These are phyloP conservation scores for Cervus canadensis DNA, from an alignment of 2,113 vertebrate genomes.

Conservation along the genomic window DNA sequence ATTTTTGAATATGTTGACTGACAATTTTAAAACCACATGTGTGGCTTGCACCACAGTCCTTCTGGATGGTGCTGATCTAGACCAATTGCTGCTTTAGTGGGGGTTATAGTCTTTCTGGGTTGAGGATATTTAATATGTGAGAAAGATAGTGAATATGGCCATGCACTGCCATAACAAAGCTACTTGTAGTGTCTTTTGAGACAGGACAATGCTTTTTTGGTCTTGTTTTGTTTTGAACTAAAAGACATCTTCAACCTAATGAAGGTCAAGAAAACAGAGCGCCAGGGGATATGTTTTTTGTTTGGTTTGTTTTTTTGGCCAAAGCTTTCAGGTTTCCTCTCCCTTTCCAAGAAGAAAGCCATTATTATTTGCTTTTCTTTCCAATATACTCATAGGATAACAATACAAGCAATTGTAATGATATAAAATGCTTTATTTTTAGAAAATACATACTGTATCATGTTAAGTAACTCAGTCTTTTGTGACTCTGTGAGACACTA, in stretches of 20 bases:
- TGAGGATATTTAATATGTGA: background rate
- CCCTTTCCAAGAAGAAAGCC: background rate
- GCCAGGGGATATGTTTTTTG: background rate
- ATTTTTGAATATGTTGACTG: background rate
- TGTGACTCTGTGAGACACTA: background rate
- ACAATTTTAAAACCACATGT: background rate
- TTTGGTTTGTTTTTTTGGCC: background rate
- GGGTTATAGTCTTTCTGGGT: rapidly evolving
- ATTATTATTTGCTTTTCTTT: background rate
- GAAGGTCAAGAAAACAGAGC: background rate
- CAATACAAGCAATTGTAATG: background rate
- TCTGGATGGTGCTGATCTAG: background rate
- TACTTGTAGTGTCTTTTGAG: background rate
- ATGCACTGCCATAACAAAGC: background rate
- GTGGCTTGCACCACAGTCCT: background rate
- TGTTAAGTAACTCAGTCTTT: background rate
- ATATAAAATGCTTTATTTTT: background rate
- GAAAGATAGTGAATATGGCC: background rate
- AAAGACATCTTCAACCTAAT: background rate
- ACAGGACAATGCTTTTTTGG: background rate
- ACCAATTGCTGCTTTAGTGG: background rate
- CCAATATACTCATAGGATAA: background rate
- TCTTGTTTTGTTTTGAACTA: background rate
- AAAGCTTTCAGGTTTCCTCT: background rate
- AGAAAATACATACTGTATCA: background rate